Evolutionary conservation across 2,888 invertebrate genomes (phyloP).

Genomic region (Leucoptera coffeella): DNA sequence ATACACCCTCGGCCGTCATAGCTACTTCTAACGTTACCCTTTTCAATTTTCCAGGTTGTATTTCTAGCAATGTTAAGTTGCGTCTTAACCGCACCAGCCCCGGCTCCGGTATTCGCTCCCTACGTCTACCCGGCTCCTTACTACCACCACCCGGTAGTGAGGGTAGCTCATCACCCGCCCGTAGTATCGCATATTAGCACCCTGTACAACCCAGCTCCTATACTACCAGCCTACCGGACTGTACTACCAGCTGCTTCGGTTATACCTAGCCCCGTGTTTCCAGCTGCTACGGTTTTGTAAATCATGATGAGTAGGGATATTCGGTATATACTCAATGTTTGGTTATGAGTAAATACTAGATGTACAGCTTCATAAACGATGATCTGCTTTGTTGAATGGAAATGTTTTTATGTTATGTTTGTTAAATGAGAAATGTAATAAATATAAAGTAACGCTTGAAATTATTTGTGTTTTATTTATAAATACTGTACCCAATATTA

Average conservation of each 20-base stretch:
- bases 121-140: constrained; percentile 9
- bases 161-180: neutral
- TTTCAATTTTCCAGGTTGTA: constrained; percentile 13
- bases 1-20: no score
- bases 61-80: constrained; percentile 14
- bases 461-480: no score
- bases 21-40: no score
- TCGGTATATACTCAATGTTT: no score
- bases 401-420: no score
- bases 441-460: no score
- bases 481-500: no score
- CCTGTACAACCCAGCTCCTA: constrained; percentile 3
- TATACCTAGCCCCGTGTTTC: neutral
- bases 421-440: no score
- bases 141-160: constrained; percentile 8
- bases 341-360: no score
- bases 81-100: constrained; percentile 12
- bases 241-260: constrained; percentile 7
- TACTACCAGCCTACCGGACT: constrained; percentile 4
- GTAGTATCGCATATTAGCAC: constrained; percentile 4
- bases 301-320: no score
- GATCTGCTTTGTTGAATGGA: no score
- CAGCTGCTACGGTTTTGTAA: constrained; percentile 7
- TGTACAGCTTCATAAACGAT: no score
- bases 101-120: constrained; percentile 12